These are phyloP conservation scores for Pseudanteris insignis DNA, from an alignment of 2,888 invertebrate genomes.

Conservation along the genomic window DNA sequence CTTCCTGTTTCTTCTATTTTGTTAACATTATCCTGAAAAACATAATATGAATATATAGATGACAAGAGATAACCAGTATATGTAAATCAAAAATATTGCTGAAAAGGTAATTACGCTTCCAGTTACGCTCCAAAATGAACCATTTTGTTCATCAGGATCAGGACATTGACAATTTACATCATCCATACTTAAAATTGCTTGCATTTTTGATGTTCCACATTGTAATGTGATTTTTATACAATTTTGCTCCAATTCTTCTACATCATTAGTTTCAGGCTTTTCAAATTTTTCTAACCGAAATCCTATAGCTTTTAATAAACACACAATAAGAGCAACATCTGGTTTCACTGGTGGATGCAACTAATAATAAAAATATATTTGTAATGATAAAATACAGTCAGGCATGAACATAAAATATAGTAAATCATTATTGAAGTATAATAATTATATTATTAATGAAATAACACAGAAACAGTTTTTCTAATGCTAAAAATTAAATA, in stretches of 20 bases:
- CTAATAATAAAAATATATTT: too few species aligned
- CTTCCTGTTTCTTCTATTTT: constrained; percentile 58
- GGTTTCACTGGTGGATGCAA: constrained; percentile 46
- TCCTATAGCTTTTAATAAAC: constrained; percentile 56
- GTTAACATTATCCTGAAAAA: too few species aligned
- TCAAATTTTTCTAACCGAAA: constrained; percentile 57
- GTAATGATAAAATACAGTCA: too few species aligned
- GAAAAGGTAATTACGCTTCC: constrained; percentile 53
- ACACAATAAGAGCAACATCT: constrained; percentile 54
- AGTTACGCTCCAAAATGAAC: constrained; percentile 58
- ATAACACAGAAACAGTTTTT: too few species aligned
- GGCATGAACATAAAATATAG: too few species aligned
- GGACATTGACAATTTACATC: constrained; percentile 56
- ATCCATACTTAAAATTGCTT: constrained; percentile 54
- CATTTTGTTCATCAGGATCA: constrained; percentile 50
- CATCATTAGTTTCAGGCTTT: constrained; percentile 44
- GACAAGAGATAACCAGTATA: too few species aligned
- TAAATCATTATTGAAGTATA: too few species aligned
- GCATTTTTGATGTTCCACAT: constrained; percentile 58
- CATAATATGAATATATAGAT: too few species aligned
- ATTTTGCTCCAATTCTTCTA: constrained; percentile 25
- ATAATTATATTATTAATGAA: too few species aligned
- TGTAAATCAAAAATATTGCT: too few species aligned
- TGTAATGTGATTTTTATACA: constrained; percentile 51
- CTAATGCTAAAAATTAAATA: too few species aligned